Evolutionary conservation across 2,113 vertebrate species (phyloP).

Genomic region (Apeltes quadracus): DNA sequence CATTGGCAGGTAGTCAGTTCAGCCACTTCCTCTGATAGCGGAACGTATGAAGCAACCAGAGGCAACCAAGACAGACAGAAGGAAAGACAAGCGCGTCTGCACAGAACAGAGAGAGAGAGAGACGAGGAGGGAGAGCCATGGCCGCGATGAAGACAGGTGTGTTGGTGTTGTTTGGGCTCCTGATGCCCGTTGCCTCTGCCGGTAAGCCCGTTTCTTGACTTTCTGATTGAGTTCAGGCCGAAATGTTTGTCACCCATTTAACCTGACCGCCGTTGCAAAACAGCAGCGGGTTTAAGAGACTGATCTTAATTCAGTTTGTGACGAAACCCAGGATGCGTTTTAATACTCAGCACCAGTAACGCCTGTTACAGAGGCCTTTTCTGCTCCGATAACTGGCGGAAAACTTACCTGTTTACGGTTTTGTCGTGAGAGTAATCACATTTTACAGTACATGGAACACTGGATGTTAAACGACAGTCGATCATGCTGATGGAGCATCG

Average conservation of each 20-base stretch:
- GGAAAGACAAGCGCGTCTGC: neutral
- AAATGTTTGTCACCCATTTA: neutral
- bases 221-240: neutral
- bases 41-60: neutral
- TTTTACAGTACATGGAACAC: constrained; percentile 15
- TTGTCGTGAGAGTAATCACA: neutral
- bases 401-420: neutral
- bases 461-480: neutral
- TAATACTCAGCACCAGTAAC: neutral
- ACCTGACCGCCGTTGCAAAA: neutral
- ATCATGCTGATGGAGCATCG: neutral
- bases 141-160: constrained; percentile 23
- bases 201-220: constrained; percentile 44
- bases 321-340: neutral
- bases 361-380: neutral
- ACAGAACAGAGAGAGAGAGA: neutral
- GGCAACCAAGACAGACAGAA: neutral
- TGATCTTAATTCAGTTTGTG: neutral
- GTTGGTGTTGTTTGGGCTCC: constrained; percentile 37
- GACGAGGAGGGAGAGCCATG: constrained; percentile 23
- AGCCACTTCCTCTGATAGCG: constrained; percentile 66
- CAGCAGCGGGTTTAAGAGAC: too few species aligned
- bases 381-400: neutral
- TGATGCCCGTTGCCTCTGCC: constrained; percentile 28
- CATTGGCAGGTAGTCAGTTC: constrained; percentile 45